A percentile compares a stretch with the other conserved stretches of the same genome.
Evolutionary conservation across 2,797 vertebrate species (phyloP).

Genomic region (Sarcophilus harrisii): DNA sequence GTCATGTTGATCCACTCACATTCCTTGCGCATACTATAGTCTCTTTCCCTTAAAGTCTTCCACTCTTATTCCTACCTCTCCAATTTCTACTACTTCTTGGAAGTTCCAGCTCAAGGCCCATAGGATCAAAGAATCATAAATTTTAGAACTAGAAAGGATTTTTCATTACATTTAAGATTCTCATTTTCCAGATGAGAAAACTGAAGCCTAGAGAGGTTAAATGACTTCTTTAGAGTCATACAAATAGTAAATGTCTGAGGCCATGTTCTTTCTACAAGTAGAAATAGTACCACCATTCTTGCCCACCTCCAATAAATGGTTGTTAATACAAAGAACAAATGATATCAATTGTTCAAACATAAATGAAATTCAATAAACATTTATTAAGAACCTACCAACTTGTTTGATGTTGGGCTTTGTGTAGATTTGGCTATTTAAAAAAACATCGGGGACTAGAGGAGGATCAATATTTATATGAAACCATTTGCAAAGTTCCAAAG

Average conservation of each 20-base stretch:
- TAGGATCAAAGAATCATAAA: background rate
- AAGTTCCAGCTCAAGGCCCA: background rate
- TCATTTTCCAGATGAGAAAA: background rate
- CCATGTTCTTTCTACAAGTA: background rate
- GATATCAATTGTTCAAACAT: background rate
- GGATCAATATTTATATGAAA: conserved; percentile 81
- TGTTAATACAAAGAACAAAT: background rate
- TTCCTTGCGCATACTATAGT: background rate
- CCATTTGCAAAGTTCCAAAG: conserved; percentile 81
- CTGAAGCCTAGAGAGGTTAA: background rate
- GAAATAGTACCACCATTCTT: background rate
- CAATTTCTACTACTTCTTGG: background rate
- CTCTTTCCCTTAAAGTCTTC: background rate
- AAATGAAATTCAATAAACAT: background rate
- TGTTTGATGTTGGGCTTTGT: background rate
- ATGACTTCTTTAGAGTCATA: background rate
- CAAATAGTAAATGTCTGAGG: background rate
- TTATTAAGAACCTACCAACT: conserved; percentile 6
- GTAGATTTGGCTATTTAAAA: conserved; percentile 82
- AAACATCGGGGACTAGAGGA: conserved; percentile 63
- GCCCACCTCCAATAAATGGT: background rate
- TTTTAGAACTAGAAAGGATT: background rate
- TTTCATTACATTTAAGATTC: background rate
- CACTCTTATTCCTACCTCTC: background rate
- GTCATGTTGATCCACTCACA: background rate